Conservation (phyloP, 2,888 invertebrate species). For the Chrysomela aeneicollis region DNA sequence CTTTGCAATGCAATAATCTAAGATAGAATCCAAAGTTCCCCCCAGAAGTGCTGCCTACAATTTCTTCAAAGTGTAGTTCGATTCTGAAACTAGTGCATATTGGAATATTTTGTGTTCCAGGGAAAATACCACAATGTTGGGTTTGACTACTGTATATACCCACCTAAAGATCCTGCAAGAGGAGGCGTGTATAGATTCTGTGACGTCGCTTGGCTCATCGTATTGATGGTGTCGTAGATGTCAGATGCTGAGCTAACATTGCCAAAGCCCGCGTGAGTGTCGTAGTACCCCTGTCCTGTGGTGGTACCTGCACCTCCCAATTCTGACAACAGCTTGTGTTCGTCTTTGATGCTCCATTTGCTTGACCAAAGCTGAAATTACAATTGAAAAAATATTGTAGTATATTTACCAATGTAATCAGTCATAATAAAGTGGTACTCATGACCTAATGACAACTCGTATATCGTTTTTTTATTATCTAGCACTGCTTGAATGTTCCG, state of each 20-base stretch:
- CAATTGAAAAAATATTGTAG: too few relatives aligned
- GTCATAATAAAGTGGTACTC: too few relatives aligned
- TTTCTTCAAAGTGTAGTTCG: too few relatives aligned
- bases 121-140: too few relatives aligned
- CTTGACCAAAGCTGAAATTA: conserved; percentile 76
- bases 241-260: conserved; percentile 63
- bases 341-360: conserved; percentile 92
- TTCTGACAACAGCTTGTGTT: conserved; percentile 86
- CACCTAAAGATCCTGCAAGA: conserved; percentile 74
- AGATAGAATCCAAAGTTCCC: too few relatives aligned
- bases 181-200: conserved; percentile 81
- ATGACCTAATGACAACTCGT: too few relatives aligned
- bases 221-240: conserved; percentile 75
- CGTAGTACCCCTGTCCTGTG: conserved; percentile 65
- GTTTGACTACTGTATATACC: too few relatives aligned
- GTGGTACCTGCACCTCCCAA: conserved; percentile 71
- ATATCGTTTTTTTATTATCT: neutral
- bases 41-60: too few relatives aligned
- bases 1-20: too few relatives aligned
- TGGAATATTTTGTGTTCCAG: too few relatives aligned
- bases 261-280: conserved; percentile 65
- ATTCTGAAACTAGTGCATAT: too few relatives aligned
- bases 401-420: too few relatives aligned
- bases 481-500: neutral
- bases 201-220: conserved; percentile 77